These are phyloP conservation scores for Passer domesticus DNA, from an alignment of 2,113 vertebrate genomes.

Conservation along the genomic window DNA sequence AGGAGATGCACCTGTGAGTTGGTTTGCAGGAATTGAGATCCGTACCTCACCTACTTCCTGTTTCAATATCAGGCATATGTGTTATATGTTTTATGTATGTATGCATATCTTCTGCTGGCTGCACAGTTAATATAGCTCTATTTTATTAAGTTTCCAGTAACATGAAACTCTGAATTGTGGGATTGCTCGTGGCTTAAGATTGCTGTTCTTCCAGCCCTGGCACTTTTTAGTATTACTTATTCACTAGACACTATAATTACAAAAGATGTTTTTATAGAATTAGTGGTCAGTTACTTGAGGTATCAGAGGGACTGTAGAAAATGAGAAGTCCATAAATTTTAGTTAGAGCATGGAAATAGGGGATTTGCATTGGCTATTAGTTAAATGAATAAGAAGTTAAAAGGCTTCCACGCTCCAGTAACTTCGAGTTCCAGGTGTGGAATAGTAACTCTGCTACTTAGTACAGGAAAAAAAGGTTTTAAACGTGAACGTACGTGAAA, in stretches of 20 bases:
- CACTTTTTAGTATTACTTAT: neutral
- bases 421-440: neutral
- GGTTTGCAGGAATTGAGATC: neutral
- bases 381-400: neutral
- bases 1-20: conserved; percentile 74
- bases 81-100: neutral
- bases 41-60: neutral
- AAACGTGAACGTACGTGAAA: no score
- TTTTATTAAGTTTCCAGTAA: neutral
- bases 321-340: neutral
- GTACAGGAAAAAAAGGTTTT: no score
- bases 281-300: neutral
- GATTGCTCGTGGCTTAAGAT: accelerated
- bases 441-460: neutral
- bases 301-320: neutral
- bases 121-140: neutral
- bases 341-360: neutral
- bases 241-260: neutral
- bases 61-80: neutral
- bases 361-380: neutral
- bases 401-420: accelerated
- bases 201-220: neutral
- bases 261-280: neutral
- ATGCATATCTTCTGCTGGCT: neutral
- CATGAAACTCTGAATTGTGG: neutral